phyloP scores from a whole-genome alignment of 2,113 vertebrate species.

The Ancistrus triradiatus region DNA sequence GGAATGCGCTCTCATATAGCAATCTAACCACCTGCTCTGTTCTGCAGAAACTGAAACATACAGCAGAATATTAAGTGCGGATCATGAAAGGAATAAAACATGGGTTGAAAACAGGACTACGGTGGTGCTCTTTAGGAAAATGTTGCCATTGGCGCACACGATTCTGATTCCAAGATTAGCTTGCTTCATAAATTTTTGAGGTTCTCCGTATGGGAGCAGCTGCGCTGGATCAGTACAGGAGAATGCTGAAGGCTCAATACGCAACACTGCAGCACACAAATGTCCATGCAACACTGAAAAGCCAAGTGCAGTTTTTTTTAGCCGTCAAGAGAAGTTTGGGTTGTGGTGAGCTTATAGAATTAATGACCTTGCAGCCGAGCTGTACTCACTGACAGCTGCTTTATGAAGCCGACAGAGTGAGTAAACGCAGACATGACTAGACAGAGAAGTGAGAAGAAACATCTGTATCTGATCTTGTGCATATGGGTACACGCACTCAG shows the following conservation, averaged over 20 bases:
- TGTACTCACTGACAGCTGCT: slow-evolving; percentile 4
- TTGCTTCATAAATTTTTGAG: slow-evolving; percentile 60
- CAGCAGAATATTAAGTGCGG: slow-evolving; percentile 25
- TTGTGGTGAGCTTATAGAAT: background rate
- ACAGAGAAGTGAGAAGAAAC: background rate
- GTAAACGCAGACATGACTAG: slow-evolving; percentile 13
- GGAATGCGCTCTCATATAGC: background rate
- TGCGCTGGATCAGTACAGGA: slow-evolving; percentile 17
- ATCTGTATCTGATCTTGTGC: background rate
- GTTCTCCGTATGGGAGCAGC: slow-evolving; percentile 44
- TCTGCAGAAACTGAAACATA: slow-evolving; percentile 7
- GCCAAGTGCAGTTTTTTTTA: background rate
- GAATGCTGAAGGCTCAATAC: slow-evolving; percentile 34
- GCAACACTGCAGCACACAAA: slow-evolving; percentile 24
- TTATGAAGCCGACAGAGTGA: slow-evolving; percentile 1
- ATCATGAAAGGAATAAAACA: slow-evolving; percentile 9
- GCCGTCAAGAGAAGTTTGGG: too few relatives aligned
- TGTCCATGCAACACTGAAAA: slow-evolving; percentile 4
- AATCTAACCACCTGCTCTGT: background rate
- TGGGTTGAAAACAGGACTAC: slow-evolving; percentile 13
- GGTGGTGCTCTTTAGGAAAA: too few relatives aligned
- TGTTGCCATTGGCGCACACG: slow-evolving; percentile 12
- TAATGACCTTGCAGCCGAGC: slow-evolving; percentile 18
- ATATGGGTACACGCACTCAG: background rate
- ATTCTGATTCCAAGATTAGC: slow-evolving; percentile 43